Base-by-base conservation (phyloP, 2,888 invertebrate genomes). In the Stictocephala bisonia region DNA sequence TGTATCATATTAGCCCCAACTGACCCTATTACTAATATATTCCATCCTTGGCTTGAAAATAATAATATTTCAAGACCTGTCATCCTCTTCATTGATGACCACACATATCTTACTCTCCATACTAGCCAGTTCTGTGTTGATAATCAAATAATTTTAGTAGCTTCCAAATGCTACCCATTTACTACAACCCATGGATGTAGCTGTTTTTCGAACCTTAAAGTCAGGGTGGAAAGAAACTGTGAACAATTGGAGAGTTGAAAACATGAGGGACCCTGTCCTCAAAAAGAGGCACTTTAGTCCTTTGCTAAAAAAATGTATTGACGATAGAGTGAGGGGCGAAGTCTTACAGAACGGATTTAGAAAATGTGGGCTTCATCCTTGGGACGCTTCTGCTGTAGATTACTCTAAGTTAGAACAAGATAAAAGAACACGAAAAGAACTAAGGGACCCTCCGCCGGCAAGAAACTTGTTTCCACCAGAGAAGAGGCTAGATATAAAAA, bases 151-250 rank as follows among this genome's bases (percentile, higher is more conserved):
- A 80, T 82, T 73, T 73, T 83, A 18, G 76, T 83, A 66, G 15
- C 80, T 78, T 29, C 82, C 83, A 7, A 84, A 84, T 76, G 79
- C 83, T 0, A 83, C 83, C 2, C 83, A 83, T 74, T 78, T 84
- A 9, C 72, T 84, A 7, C 84, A 84, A 73, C 84, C 83, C 3
- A 76, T 84, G 71, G 83, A 84, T 75, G 82, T 83, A 3, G 80
- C 80, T 15, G 78, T 84, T 31, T 84, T 84, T 75, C 79, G 78
- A 70, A 79, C 81, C 11, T 69, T 84, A 18, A 83, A 83, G 77
- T 51, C 24, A 27, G 73, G 71, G 58, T 83, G 82, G 83, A 81
- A 77, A 71, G 80, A 80, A 67, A 75, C 70, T 7, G 78, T 80
- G 18, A 76, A 77, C 56, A 31, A 79, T 27, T 81, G 80, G 81